These are phyloP conservation scores for Pseudomugil tenellus DNA, from an alignment of 2,797 vertebrate species.

Conservation along the genomic window DNA sequence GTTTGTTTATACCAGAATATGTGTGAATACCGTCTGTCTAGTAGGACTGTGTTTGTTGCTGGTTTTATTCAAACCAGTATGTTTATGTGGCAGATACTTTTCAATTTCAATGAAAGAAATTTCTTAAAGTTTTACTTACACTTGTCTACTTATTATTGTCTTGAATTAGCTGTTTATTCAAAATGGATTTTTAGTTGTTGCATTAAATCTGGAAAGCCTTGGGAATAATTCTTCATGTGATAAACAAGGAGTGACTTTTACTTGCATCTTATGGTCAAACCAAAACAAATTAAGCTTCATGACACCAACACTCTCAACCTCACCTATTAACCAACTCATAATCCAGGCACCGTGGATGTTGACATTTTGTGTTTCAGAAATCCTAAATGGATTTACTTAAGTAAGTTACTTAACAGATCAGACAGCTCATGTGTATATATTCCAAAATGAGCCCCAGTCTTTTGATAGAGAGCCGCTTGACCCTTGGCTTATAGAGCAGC, in stretches of 20 bases:
- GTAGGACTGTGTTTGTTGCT: too few species aligned
- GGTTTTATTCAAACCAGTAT: too few species aligned
- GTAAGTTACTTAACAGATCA: slow-evolving; percentile 69
- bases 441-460: slow-evolving; percentile 27
- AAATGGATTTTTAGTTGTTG: too few species aligned
- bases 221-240: too few species aligned
- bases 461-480: slow-evolving; percentile 41
- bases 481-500: background rate
- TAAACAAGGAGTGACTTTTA: background rate
- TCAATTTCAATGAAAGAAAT: too few species aligned
- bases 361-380: slow-evolving; percentile 34
- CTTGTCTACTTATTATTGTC: too few species aligned
- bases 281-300: slow-evolving; percentile 42
- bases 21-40: too few species aligned
- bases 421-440: slow-evolving; percentile 31
- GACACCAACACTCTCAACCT: slow-evolving; percentile 28
- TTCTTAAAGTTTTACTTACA: too few species aligned
- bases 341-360: slow-evolving; percentile 53
- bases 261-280: slow-evolving; percentile 23
- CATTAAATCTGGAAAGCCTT: too few species aligned
- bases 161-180: too few species aligned
- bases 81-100: too few species aligned
- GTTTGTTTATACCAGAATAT: too few species aligned
- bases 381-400: slow-evolving; percentile 64
- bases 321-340: slow-evolving; percentile 35